Conservation (phyloP, 1,140 invertebrate species). For the Acromyrmex echinatior region DNA sequence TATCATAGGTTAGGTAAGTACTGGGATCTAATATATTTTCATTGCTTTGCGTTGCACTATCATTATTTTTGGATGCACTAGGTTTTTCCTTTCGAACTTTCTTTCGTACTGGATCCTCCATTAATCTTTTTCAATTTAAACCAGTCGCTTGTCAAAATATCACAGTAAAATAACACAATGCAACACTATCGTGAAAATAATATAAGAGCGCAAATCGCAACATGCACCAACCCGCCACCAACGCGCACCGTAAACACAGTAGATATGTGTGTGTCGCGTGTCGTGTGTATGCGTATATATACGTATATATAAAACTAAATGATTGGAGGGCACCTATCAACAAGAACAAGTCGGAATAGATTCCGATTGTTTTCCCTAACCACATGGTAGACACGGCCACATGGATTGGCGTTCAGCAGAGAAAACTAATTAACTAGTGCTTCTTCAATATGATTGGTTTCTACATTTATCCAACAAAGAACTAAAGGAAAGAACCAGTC, state of each 20-base stretch:
- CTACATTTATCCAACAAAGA: too few relatives aligned
- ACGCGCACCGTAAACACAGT: background rate
- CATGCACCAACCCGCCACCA: too few relatives aligned
- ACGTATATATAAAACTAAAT: too few relatives aligned
- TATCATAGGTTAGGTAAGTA: constrained; percentile 80
- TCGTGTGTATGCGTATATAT: background rate
- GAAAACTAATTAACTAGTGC: too few relatives aligned
- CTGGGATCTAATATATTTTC: background rate
- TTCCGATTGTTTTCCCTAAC: too few relatives aligned
- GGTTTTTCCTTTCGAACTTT: background rate
- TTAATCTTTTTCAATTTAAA: background rate
- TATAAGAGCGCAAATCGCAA: background rate
- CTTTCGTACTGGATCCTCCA: constrained; percentile 47
- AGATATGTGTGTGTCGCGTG: background rate
- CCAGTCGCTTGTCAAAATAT: background rate
- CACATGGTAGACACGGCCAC: too few relatives aligned
- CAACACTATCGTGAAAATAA: background rate
- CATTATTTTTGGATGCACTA: background rate
- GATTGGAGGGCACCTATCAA: too few relatives aligned
- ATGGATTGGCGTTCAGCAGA: too few relatives aligned
- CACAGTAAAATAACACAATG: background rate
- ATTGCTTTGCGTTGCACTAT: background rate
- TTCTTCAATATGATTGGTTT: too few relatives aligned
- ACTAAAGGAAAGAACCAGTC: too few relatives aligned
- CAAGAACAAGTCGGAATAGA: too few relatives aligned